A percentile compares a stretch with the other conserved stretches of the same genome.
Evolutionary conservation across 2,113 vertebrate genomes (phyloP).

Genomic region (Suricata suricatta): DNA sequence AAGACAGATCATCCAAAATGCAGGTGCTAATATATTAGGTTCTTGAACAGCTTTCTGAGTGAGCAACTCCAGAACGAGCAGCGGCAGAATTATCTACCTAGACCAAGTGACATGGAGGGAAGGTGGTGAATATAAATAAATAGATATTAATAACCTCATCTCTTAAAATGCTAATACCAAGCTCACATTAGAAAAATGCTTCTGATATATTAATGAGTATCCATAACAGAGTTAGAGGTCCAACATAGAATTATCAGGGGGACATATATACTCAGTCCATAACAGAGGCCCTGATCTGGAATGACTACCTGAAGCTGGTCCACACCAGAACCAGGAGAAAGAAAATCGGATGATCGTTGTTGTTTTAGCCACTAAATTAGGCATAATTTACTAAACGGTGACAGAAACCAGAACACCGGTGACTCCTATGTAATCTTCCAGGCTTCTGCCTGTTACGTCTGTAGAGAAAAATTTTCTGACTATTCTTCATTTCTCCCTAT

Average conservation of each 20-base stretch:
- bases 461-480: background rate
- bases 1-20: background rate
- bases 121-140: background rate
- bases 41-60: background rate
- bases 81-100: background rate
- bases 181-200: background rate
- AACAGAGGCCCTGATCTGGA: background rate
- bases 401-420: background rate
- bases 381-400: background rate
- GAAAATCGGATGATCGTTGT: background rate
- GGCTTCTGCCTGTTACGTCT: background rate
- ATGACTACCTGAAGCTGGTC: background rate
- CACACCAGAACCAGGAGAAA: background rate
- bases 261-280: background rate
- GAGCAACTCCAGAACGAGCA: background rate
- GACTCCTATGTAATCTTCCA: background rate
- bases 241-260: background rate
- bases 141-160: background rate
- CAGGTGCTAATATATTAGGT: background rate
- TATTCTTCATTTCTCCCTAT: background rate
- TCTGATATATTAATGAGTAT: background rate
- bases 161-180: background rate
- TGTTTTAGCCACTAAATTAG: background rate
- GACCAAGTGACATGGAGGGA: background rate
- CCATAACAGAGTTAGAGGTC: background rate